Conservation (phyloP, 2,888 invertebrate genomes). For the Drosophila limbata region DNA sequence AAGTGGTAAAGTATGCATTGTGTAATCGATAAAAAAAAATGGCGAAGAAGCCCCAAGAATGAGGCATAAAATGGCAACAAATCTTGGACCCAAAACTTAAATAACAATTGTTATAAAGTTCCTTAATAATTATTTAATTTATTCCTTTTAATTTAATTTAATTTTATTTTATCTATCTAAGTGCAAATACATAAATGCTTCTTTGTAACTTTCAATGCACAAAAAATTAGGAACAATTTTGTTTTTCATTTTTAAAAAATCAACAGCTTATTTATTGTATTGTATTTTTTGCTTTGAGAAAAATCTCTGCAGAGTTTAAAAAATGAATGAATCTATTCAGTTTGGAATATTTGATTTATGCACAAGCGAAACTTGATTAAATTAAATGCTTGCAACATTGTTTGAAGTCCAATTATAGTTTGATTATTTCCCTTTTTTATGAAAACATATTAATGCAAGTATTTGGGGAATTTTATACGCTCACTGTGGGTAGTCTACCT, state of each 20-base stretch:
- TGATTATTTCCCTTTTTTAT: conserved; percentile 15
- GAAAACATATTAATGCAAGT: background rate
- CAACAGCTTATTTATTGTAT: background rate
- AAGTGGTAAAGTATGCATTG: conserved; percentile 77
- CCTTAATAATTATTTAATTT: too few relatives aligned
- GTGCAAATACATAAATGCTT: too few relatives aligned
- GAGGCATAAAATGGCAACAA: conserved; percentile 22
- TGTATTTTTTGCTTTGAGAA: background rate
- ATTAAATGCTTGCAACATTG: conserved; percentile 54
- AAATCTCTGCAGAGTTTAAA: background rate
- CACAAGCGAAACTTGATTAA: conserved; percentile 55
- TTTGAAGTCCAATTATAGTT: conserved; percentile 40
- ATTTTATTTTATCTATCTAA: too few relatives aligned
- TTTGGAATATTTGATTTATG: conserved; percentile 52
- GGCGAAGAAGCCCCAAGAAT: conserved; percentile 25
- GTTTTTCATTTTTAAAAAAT: background rate
- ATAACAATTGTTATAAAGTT: conserved; percentile 51
- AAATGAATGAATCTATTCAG: background rate
- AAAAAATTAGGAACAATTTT: too few relatives aligned
- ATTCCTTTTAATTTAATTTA: too few relatives aligned
- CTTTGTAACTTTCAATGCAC: too few relatives aligned
- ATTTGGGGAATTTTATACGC: background rate
- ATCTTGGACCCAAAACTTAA: conserved; percentile 32
- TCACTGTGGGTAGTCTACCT: background rate
- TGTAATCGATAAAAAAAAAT: conserved; percentile 73